These are phyloP conservation scores for Melanotaenia pygmaea DNA, from an alignment of 2,797 vertebrate genomes.

Conservation along the genomic window DNA sequence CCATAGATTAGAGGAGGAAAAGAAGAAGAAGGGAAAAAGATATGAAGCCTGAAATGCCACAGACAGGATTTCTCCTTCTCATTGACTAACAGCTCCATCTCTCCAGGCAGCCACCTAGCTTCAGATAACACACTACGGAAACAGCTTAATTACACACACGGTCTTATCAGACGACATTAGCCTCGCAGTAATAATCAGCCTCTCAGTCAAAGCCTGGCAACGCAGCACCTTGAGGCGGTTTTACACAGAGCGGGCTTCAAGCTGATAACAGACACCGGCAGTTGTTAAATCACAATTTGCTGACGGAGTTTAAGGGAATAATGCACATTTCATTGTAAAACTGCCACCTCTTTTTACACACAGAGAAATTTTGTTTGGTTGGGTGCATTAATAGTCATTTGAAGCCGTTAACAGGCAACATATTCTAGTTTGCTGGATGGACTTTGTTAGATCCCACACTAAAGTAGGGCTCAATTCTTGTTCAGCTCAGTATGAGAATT, in stretches of 20 bases:
- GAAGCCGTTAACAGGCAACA: constrained; percentile 18
- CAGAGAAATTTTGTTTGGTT: constrained; percentile 55
- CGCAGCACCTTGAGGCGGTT: constrained; percentile 65
- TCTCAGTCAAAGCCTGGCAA: constrained; percentile 68
- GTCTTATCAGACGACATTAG: constrained; percentile 80
- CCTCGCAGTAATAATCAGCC: constrained; percentile 76
- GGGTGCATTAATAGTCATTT: constrained; percentile 47
- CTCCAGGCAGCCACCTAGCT: constrained; percentile 65
- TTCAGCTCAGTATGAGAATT: background rate
- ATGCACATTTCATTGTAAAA: constrained; percentile 65
- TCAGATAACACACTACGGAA: constrained; percentile 72
- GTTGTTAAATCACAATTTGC: constrained; percentile 77
- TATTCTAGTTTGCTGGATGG: constrained; percentile 8
- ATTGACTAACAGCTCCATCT: constrained; percentile 71
- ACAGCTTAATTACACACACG: constrained; percentile 80
- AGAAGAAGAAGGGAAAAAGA: constrained; percentile 13
- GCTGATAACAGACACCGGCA: constrained; percentile 72
- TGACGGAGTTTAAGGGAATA: constrained; percentile 69
- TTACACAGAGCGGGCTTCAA: constrained; percentile 58
- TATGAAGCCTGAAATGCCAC: constrained; percentile 32
- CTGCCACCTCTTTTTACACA: constrained; percentile 57
- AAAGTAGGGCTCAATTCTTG: too few species aligned
- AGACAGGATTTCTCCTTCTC: constrained; percentile 35
- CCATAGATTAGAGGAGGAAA: constrained; percentile 23
- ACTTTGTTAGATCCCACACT: constrained; percentile 15